These are phyloP conservation scores for Pseudomugil gertrudae DNA, from an alignment of 2,797 vertebrate genomes.

Conservation along the genomic window DNA sequence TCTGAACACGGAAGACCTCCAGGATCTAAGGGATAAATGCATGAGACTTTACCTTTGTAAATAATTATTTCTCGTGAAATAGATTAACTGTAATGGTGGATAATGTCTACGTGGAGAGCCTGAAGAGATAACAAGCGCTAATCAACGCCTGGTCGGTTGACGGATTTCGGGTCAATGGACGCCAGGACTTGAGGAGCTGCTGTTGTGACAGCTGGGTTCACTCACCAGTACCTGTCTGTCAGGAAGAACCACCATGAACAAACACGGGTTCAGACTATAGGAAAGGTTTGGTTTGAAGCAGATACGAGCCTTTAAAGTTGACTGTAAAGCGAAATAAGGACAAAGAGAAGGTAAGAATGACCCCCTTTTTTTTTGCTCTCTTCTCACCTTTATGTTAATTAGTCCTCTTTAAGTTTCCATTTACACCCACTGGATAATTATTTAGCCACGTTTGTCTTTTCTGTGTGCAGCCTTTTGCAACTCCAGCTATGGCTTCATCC, in stretches of 20 bases:
- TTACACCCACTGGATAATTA: background rate
- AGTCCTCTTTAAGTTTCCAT: background rate
- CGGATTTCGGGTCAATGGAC: constrained; percentile 58
- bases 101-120: background rate
- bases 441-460: background rate
- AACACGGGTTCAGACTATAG: background rate
- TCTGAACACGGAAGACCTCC: constrained; percentile 70
- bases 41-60: background rate
- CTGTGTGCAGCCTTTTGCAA: constrained; percentile 2
- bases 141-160: background rate
- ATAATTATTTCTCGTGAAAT: background rate
- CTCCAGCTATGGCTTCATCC: constrained; percentile 80
- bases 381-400: background rate
- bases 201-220: constrained; percentile 74
- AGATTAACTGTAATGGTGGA: background rate
- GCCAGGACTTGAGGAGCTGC: constrained; percentile 52
- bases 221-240: constrained; percentile 36
- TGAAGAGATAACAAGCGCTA: background rate
- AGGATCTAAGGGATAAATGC: constrained; percentile 7
- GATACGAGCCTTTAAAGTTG: constrained; percentile 2
- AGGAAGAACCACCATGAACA: constrained; percentile 1
- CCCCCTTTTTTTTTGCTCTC: background rate
- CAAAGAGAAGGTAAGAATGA: constrained; percentile 32
- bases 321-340: background rate
- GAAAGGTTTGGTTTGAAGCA: background rate